Base-by-base conservation (phyloP, 1,140 invertebrate genomes). In the Sycobia sp. region DNA sequence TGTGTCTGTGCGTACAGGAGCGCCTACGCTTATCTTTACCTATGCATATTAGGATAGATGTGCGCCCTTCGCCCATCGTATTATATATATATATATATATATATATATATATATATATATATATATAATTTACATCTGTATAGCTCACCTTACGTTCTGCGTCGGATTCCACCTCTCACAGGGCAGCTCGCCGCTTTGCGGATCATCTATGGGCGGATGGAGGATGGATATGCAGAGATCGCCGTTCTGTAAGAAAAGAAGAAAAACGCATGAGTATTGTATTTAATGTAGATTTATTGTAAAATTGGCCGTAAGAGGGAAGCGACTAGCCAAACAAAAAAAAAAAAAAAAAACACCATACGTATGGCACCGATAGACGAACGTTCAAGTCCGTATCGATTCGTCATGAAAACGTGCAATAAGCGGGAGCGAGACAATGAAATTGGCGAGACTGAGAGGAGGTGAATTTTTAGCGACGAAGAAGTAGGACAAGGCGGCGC, bases 131-230 rank as follows among this genome's bases (percentile, higher is more conserved):
- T n/a, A n/a, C n/a, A n/a, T n/a, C n/a, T n/a, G n/a, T n/a, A n/a
- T n/a, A n/a, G n/a, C 67, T 65, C 64, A 91, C 89, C 89, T 90
- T 64, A 99, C 97, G 79, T 95, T 99, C 85, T 99, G 98, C 57
- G 98, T 99, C 29, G 98, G 98, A 86, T 99, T 99, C 97, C 98
- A 99, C 80, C 97, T 91, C 84, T 99, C 98, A 82, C 96, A 99
- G 0, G 98, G 96, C 69, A 99, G 81, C 81, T 99, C 97, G 10
- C 97, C 97, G 72, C 94, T 98, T 75, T 99, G 97, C 39, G 97
- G 97, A 84, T 99, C 97, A 83, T 99, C 97, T 54, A 99, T 90
- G 25, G 98, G 97, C 53, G 98, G 96, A 82, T 99, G 98, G 44
- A 99, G 86, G 79, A 99, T 99, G 67, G 96, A 98, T 84, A 99